phyloP scores from a whole-genome alignment of 2,888 invertebrate genomes.

The Diadromus collaris region DNA sequence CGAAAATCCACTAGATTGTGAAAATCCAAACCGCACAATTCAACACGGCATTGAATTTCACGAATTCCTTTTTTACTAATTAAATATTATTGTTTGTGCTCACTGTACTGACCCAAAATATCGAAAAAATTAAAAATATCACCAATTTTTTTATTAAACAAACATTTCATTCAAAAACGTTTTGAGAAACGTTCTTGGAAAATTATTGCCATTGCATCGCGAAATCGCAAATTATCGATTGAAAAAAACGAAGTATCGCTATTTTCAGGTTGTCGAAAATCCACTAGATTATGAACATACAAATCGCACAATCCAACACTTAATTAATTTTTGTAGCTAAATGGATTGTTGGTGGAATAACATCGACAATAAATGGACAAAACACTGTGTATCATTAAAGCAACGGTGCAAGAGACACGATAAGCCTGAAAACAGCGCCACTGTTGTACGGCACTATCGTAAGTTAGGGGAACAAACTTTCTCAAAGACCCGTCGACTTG shows the following conservation, averaged over 20 bases:
- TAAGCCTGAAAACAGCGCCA: neutral
- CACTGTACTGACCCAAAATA: no score
- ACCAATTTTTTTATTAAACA: no score
- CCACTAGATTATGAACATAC: neutral
- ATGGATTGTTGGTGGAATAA: neutral
- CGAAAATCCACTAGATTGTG: no score
- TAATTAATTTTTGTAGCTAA: no score
- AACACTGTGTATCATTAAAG: neutral
- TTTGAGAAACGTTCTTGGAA: no score
- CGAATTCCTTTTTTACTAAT: neutral
- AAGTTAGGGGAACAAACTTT: constrained; percentile 23
- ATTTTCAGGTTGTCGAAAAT: no score
- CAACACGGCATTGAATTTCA: neutral
- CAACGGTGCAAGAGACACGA: neutral
- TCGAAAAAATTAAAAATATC: no score
- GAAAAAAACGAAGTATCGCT: neutral
- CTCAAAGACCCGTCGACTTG: neutral
- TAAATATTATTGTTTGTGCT: neutral
- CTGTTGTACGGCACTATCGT: neutral
- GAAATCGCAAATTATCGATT: neutral
- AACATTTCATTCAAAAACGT: neutral
- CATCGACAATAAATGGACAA: neutral
- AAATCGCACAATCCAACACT: neutral
- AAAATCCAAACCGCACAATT: neutral
- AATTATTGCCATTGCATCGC: neutral